Conservation (phyloP, 2,797 vertebrate genomes). For the Poeciliopsis turneri region DNA sequence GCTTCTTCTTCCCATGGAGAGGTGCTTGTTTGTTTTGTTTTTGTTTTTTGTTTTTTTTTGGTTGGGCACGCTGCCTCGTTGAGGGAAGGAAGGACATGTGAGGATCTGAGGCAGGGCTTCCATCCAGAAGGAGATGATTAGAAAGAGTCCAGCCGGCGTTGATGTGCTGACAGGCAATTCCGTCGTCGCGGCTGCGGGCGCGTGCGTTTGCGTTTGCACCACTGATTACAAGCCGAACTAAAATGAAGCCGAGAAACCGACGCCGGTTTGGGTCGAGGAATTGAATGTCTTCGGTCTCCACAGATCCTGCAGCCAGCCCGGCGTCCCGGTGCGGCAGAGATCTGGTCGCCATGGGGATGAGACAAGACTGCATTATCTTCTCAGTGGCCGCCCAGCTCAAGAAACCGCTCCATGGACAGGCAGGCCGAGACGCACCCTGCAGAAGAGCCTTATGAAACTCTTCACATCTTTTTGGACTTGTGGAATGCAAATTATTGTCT, state of each 20-base stretch:
- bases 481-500: background rate
- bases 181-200: background rate
- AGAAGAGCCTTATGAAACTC: conserved; percentile 1
- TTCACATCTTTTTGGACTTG: background rate
- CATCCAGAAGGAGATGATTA: conserved; percentile 50
- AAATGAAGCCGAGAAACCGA: conserved; percentile 12
- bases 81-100: conserved; percentile 42
- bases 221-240: conserved; percentile 27
- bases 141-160: conserved; percentile 40
- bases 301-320: conserved; percentile 48
- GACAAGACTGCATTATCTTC: conserved; percentile 66
- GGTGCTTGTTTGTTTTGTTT: conserved; percentile 53
- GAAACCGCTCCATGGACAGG: conserved; percentile 48
- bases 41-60: too few relatives aligned
- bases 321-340: conserved; percentile 51
- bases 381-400: conserved; percentile 63
- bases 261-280: conserved; percentile 16
- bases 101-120: conserved; percentile 32
- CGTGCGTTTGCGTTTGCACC: background rate
- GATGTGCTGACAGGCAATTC: conserved; percentile 39
- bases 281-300: conserved; percentile 45
- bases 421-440: conserved; percentile 55
- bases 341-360: conserved; percentile 71
- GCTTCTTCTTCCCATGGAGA: conserved; percentile 46
- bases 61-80: conserved; percentile 49